Evolutionary conservation across 2,888 invertebrate genomes (phyloP).

Genomic region (Poecilobothrus nobilitatus): DNA sequence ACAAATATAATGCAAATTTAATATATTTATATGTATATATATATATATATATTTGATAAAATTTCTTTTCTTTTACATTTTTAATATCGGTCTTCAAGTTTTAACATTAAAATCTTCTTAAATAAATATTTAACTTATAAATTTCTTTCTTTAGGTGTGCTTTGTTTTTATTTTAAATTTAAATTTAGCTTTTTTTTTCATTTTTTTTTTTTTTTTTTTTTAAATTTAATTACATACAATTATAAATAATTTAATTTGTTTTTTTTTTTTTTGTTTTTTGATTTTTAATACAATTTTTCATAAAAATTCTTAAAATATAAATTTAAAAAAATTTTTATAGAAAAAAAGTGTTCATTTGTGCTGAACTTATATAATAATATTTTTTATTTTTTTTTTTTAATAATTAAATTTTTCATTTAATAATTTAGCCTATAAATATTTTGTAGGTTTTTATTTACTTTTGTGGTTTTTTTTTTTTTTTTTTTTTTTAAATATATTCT

Average conservation of each 20-base stretch:
- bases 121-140: not conserved
- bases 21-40: not conserved
- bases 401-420: no score
- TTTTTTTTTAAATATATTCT: no score
- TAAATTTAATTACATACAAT: no score
- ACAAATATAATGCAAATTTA: not conserved
- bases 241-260: not conserved
- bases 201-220: not conserved
- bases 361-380: not conserved
- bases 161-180: not conserved
- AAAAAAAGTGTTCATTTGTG: not conserved
- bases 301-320: conserved; percentile 39
- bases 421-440: not conserved
- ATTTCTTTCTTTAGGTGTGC: not conserved
- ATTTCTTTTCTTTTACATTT: not conserved
- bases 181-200: no score
- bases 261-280: not conserved
- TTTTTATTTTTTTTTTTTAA: no score
- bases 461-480: no score
- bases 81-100: not conserved
- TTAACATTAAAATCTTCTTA: conserved; percentile 1
- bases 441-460: not conserved
- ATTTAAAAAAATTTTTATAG: conserved; percentile 31
- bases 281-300: conserved; percentile 24
- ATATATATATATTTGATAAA: not conserved